Conservation (phyloP, 2,888 invertebrate species). For the Drosophila buzzatii region DNA sequence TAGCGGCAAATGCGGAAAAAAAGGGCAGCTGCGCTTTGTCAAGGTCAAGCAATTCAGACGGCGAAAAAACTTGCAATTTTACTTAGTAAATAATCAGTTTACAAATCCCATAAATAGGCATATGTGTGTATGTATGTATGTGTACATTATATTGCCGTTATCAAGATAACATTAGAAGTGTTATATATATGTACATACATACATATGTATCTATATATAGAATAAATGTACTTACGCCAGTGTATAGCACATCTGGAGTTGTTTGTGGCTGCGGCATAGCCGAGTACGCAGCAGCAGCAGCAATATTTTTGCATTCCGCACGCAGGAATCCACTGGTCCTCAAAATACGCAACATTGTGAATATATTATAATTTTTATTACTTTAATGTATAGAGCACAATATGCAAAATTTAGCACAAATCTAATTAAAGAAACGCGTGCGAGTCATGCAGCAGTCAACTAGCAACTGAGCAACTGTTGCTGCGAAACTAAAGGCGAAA, state of each 20-base stretch:
- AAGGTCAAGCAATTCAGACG: conserved; percentile 41
- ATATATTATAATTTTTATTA: conserved; percentile 12
- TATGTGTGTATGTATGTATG: neutral
- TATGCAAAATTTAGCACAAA: neutral
- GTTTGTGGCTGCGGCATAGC: conserved; percentile 88
- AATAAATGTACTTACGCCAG: conserved; percentile 88
- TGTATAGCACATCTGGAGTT: conserved; percentile 91
- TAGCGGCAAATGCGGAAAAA: conserved; percentile 5
- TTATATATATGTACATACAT: neutral
- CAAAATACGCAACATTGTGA: conserved; percentile 77
- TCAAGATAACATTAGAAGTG: conserved; percentile 12
- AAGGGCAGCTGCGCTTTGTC: conserved; percentile 32
- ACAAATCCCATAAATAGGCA: neutral
- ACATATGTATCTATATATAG: neutral
- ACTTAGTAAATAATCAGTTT: neutral
- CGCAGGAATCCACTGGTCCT: conserved; percentile 64
- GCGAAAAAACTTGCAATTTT: conserved; percentile 1
- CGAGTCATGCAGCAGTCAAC: conserved; percentile 38
- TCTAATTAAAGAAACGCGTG: conserved; percentile 22
- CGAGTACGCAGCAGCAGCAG: conserved; percentile 85
- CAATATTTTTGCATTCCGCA: conserved; percentile 55
- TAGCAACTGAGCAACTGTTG: conserved; percentile 38
- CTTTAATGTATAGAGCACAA: neutral
- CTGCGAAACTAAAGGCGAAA: conserved; percentile 19
- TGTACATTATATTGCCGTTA: conserved; percentile 5